Conservation (phyloP, 30 jellyfish, hydroid and myxozoan genomes). For the Hydra vulgaris region DNA sequence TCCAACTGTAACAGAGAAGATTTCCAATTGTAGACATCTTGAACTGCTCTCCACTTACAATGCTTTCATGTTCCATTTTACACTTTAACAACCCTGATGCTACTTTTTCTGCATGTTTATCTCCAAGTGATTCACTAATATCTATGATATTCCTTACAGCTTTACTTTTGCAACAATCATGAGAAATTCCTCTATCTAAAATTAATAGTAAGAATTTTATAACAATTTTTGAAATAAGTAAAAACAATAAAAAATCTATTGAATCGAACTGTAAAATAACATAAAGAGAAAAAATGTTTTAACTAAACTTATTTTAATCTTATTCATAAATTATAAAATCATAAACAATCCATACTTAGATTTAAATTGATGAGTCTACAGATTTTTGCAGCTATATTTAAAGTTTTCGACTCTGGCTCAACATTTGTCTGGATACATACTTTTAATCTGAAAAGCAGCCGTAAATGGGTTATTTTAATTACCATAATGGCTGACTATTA, state of each 20-base stretch:
- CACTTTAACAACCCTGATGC: neutral
- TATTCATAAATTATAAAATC: neutral
- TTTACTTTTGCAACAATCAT: neutral
- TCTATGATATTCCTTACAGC: neutral
- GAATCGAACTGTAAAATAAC: neutral
- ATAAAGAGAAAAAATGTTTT: neutral
- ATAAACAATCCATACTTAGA: no score
- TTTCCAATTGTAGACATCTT: neutral
- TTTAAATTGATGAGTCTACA: no score
- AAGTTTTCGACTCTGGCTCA: no score
- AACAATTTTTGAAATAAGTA: neutral
- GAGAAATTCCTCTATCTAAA: neutral
- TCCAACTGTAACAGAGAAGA: neutral
- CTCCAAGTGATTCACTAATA: neutral
- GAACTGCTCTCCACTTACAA: neutral
- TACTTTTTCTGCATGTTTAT: neutral
- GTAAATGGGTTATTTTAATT: no score
- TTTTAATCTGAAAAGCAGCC: no score
- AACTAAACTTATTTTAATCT: neutral
- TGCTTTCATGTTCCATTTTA: neutral
- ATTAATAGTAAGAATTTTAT: no score
- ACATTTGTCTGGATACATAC: no score
- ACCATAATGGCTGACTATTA: no score
- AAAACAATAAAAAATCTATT: neutral
- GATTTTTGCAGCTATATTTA: no score